phyloP scores from a whole-genome alignment of 2,888 invertebrate species.

The Allacma fusca region DNA sequence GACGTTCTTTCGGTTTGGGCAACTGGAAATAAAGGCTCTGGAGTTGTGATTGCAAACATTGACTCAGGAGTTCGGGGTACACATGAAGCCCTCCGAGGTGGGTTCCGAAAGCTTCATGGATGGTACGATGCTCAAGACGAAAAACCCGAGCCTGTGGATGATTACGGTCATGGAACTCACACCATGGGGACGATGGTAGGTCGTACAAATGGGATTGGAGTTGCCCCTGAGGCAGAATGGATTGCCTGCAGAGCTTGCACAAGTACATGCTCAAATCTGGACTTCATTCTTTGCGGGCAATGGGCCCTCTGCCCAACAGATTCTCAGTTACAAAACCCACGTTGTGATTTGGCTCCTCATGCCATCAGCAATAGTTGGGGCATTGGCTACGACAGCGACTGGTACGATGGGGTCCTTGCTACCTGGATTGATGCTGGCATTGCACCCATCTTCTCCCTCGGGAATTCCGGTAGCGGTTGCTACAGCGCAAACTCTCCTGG shows the following conservation, averaged over 20 bases:
- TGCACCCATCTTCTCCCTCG: conserved; percentile 46
- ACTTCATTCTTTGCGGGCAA: conserved; percentile 47
- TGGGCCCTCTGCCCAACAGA: conserved; percentile 51
- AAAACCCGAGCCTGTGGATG: conserved; percentile 28
- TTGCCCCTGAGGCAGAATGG: conserved; percentile 49
- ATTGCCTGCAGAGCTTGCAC: conserved; percentile 52
- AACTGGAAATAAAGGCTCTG: conserved; percentile 24
- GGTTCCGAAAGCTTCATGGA: conserved; percentile 29
- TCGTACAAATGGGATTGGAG: conserved; percentile 41
- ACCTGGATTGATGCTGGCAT: conserved; percentile 42
- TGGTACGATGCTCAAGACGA: conserved; percentile 40
- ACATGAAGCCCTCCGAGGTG: conserved; percentile 41
- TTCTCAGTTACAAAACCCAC: conserved; percentile 35
- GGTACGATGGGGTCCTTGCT: conserved; percentile 35
- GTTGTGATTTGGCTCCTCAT: conserved; percentile 51
- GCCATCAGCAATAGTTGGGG: conserved; percentile 42
- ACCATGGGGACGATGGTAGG: conserved; percentile 45
- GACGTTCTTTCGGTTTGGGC: conserved; percentile 41
- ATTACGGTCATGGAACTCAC: conserved; percentile 48
- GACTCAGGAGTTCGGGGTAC: conserved; percentile 48
- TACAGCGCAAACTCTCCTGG: conserved; percentile 20
- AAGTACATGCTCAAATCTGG: conserved; percentile 31
- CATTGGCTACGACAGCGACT: conserved; percentile 29
- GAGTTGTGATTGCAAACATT: conserved; percentile 42
- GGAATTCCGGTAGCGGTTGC: conserved; percentile 34